Percentiles rank a stretch among this genome's conserved stretches.
Conservation (phyloP, 2,888 invertebrate genomes). For the Teinopalpus imperialis region DNA sequence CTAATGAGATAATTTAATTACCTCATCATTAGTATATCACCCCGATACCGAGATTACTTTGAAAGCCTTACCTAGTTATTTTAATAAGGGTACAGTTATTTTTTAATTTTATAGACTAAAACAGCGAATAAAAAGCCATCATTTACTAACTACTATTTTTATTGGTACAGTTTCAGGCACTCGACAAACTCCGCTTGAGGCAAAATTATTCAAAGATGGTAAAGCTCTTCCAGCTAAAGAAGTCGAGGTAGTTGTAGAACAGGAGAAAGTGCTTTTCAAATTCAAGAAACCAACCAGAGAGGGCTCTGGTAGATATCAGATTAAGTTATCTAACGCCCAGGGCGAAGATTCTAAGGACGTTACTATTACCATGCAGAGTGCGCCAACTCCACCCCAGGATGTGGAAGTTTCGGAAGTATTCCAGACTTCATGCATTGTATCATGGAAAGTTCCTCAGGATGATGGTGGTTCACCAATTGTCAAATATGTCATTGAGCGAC, state of each 20-base stretch:
- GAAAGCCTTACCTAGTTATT: no score
- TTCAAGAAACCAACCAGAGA: slow-evolving; percentile 94
- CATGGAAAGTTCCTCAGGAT: slow-evolving; percentile 93
- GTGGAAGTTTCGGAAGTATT: slow-evolving; percentile 93
- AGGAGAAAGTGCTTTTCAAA: slow-evolving; percentile 94
- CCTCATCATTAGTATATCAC: no score
- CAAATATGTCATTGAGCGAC: slow-evolving; percentile 95
- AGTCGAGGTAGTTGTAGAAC: slow-evolving; percentile 94
- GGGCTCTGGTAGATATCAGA: slow-evolving; percentile 94
- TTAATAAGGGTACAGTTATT: no score
- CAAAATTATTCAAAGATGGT: slow-evolving; percentile 95
- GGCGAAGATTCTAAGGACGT: slow-evolving; percentile 95
- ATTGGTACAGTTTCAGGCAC: slow-evolving; percentile 89
- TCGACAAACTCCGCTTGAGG: slow-evolving; percentile 93
- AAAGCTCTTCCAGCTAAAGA: slow-evolving; percentile 94
- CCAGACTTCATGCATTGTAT: slow-evolving; percentile 92
- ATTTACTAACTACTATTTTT: no score
- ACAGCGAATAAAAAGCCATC: no score
- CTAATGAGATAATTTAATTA: no score
- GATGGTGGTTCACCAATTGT: slow-evolving; percentile 93
- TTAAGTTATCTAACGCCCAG: slow-evolving; percentile 95
- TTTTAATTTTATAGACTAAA: no score
- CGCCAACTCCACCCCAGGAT: slow-evolving; percentile 92
- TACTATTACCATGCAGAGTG: slow-evolving; percentile 92
- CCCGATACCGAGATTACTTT: no score